Evolutionary conservation across 2,888 invertebrate genomes (phyloP).

Genomic region (Spilosoma lubricipeda): DNA sequence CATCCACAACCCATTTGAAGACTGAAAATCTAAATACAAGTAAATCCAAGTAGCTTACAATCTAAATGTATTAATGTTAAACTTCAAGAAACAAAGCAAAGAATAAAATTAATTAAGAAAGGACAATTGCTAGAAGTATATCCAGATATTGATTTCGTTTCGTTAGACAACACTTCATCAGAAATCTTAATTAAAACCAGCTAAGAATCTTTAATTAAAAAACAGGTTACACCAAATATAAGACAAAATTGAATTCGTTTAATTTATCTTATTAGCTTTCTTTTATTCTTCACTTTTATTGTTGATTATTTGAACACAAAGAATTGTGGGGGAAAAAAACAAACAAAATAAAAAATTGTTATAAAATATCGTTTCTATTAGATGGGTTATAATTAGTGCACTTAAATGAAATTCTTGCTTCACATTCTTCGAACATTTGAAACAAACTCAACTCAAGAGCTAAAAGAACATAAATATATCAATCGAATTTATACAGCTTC

Average conservation of each 20-base stretch:
- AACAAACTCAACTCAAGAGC: background rate
- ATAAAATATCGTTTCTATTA: too few relatives aligned
- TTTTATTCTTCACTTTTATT: background rate
- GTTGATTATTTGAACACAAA: background rate
- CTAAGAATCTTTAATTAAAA: conserved; percentile 26
- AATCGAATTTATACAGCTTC: background rate
- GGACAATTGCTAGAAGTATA: background rate
- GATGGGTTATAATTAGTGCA: too few relatives aligned
- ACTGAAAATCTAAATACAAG: too few relatives aligned
- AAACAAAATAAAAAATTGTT: too few relatives aligned
- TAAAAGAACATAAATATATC: background rate
- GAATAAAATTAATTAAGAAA: background rate
- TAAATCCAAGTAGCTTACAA: background rate
- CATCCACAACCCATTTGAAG: too few relatives aligned
- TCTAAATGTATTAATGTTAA: background rate
- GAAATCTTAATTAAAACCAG: background rate
- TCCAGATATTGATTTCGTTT: background rate
- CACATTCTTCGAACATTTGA: background rate
- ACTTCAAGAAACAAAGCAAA: background rate
- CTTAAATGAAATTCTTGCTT: background rate
- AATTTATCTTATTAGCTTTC: background rate
- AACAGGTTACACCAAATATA: conserved; percentile 8
- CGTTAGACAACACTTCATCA: background rate
- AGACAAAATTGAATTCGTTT: background rate
- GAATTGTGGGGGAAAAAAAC: background rate